phyloP scores from a whole-genome alignment of 1,140 invertebrate species.

The Anthonomus grandis region DNA sequence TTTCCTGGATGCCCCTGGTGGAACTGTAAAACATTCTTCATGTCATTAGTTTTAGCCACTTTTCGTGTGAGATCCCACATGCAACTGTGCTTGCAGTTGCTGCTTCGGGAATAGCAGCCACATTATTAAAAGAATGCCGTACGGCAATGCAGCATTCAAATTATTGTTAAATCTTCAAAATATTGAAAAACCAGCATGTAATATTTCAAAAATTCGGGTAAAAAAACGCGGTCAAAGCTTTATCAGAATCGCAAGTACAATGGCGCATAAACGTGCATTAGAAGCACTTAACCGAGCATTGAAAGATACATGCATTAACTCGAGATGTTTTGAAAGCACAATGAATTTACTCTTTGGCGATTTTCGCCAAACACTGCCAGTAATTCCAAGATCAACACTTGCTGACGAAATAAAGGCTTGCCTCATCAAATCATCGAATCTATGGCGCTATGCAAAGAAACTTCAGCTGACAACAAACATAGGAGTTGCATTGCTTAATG shows the following conservation, averaged over 20 bases:
- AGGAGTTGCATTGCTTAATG: conserved; percentile 33
- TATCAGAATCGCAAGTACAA: conserved; percentile 37
- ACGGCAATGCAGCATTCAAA: conserved; percentile 42
- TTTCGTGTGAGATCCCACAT: conserved; percentile 33
- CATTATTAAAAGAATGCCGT: conserved; percentile 37
- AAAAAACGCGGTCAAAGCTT: conserved; percentile 32
- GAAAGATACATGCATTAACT: conserved; percentile 32
- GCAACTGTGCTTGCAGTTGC: conserved; percentile 38
- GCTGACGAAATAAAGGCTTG: conserved; percentile 50
- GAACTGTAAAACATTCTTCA: conserved; percentile 44
- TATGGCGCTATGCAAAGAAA: conserved; percentile 46
- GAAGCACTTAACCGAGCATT: conserved; percentile 35
- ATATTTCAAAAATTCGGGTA: conserved; percentile 34
- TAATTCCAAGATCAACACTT: conserved; percentile 45
- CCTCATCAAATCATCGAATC: conserved; percentile 48
- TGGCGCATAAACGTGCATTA: conserved; percentile 35
- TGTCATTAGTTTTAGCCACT: conserved; percentile 30
- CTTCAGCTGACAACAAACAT: conserved; percentile 33
- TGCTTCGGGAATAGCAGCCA: conserved; percentile 40
- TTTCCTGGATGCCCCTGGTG: conserved; percentile 37
- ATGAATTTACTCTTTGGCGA: conserved; percentile 27
- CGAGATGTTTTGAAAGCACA: conserved; percentile 12
- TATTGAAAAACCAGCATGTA: conserved; percentile 34
- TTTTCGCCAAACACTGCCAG: conserved; percentile 38
- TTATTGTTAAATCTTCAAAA: conserved; percentile 41